Base-by-base conservation (phyloP, 2,888 invertebrate species). In the Drosophila anomalata region DNA sequence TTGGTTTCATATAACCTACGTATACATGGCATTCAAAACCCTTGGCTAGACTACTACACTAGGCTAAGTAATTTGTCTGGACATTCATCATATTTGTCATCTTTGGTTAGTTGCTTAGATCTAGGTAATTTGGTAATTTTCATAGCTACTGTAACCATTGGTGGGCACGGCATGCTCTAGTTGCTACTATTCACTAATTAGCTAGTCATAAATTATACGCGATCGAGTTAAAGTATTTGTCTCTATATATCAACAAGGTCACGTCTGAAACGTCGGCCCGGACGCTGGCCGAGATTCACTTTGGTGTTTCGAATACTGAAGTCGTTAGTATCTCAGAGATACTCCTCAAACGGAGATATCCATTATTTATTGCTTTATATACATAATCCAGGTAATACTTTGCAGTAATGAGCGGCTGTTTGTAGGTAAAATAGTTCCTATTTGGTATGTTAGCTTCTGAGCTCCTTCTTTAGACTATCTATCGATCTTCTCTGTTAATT, bases 41-140 rank as follows among this genome's bases (percentile, higher is more conserved):
- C 39, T 47, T 61, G 63, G 61, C 53, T 63, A 53, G 31, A 31
- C 58, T 47, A 31, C 58, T 47, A 57, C 39, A 33, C 77, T 84
- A 73, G 66, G 65, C 85, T 76, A 85, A 83, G 82, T 82, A 82
- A 78, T 52, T 78, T 63, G 80, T 86, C 82, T 82, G 86, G 82
- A 82, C 77, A 83, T 73, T 79, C 44, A 14, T 54, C 17, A 57
- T 68, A 52, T 48, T 62, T 71, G 44, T 33, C 29, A 46, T 66
- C 47, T 17, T 53, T 46, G 48, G 50, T 33, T 56, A n/a, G 55
- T 60, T 31, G 50, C 60, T 61, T 63, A 66, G 51, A 61, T 60
- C 69, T 62, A 54, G 36, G 51, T 77, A 70, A 24, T 51, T 46
- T 60, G 54, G 31, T 33, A 54, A 63, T 54, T 54, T 48, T 67